Evolutionary conservation across 2,797 vertebrate genomes (phyloP), one percentile per base, ranked within the genome.

Genomic region (Prunella strophiata): DNA sequence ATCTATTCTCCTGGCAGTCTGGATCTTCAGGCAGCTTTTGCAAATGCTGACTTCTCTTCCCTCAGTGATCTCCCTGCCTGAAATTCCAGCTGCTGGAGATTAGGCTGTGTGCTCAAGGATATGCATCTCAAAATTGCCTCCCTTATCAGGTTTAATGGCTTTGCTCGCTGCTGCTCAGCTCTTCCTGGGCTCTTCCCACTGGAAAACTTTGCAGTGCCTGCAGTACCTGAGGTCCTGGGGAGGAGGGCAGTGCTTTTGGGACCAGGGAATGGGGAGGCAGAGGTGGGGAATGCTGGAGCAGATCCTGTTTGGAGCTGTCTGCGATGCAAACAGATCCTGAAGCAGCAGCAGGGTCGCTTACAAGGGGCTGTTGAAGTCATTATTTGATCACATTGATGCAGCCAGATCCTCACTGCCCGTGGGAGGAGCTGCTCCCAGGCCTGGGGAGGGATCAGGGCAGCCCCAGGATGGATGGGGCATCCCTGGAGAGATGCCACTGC

Each of bases 31-130:
- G 27, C 22, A 1, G 78, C 78, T 82, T 67, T 59, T 87, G 92
- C 78, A 71, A 85, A 59, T 5, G 34, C 87, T 25, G 30, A 8
- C 71, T 85, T 74, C 54, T 66, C 65, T 55, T 89, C 29, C 82
- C 75, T 77, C 8, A 0, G 75, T 26, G 78, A 80, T 94, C 62
- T 83, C 61, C 63, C 59, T 42, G 58, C 68, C 75, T 80, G 89
- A 19, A 27, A 14, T 92, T 88, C 72, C 91, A 47, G 67, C 75
- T 57, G 81, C 21, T 43, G 2, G 29, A 71, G 95, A 89, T 88
- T 32, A 79, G 71, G 16, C 78, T 51, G 63, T 75, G 92, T 77
- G 78, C 89, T 63, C 71, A 82, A 76, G 91, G 92, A 89, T 82
- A 15, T 11, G 63, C 81, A 76, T 70, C 75, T 59, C 47, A 26